Base-by-base conservation (phyloP, 2,888 invertebrate species). In the Caenorhabditis afra region DNA sequence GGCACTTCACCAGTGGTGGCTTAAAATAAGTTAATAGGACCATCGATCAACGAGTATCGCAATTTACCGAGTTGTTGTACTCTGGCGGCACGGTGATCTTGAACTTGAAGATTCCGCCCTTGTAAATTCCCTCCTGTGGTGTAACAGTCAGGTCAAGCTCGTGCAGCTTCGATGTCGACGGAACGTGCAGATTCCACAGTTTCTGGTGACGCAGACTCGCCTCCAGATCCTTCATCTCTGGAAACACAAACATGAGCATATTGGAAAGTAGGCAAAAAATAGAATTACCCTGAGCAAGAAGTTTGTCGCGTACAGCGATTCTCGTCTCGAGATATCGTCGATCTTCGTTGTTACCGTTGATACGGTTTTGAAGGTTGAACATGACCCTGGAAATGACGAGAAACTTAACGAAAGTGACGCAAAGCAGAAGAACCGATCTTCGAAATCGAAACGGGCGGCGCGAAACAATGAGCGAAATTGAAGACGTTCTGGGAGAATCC, bases 1-100 rank as follows among this genome's bases (percentile, higher is more conserved):
- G 90, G 91, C 97, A 97, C 91, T 94, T 95, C 4, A 96, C 96
- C 92, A 93, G 93, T 16, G 97, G 97, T 64, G 96, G 97, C 95
- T 96, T n/a, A n/a, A n/a, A n/a, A n/a, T n/a, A n/a, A n/a, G n/a
- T 29, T 29, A 7, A 29, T 29, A 5, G 29, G 3, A 7, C 29
- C n/a, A n/a, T n/a, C 7, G 29, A 29, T 29, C 29, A 7, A 29
- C 29, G 7, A 7, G 3, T 5, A 29, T 29, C 29, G 3, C 3
- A 7, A 29, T 7, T 5, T 29, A 96, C 96, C 91, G 95, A 94
- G 94, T 96, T 96, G 91, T 97, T 97, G 93, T 97, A 97, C 85
- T 96, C 96, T 90, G 96, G 96, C 23, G 96, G 95, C 74, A 97
- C 95, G 89, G 93, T 93, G 85, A 97, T 93, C 90, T 94, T 93